These are phyloP conservation scores for Minunthozetes semirufus DNA, from an alignment of 2,888 invertebrate genomes.

Conservation along the genomic window DNA sequence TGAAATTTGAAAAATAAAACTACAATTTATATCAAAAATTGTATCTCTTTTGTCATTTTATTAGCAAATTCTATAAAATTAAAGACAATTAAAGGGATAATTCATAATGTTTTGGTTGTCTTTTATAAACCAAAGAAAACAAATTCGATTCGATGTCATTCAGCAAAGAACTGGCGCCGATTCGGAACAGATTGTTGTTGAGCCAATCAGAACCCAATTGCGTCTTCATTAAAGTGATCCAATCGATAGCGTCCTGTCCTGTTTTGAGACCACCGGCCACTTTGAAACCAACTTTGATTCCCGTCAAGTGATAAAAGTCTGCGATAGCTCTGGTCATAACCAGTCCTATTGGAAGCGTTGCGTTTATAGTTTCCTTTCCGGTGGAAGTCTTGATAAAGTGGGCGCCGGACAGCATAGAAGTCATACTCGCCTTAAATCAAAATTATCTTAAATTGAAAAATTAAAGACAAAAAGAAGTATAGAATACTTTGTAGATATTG, in stretches of 20 bases:
- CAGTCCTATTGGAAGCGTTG: slow-evolving; percentile 79
- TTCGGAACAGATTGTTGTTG: slow-evolving; percentile 67
- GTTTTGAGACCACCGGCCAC: slow-evolving; percentile 94
- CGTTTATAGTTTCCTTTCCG: slow-evolving; percentile 84
- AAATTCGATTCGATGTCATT: slow-evolving; percentile 59
- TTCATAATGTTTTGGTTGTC: slow-evolving; percentile 29
- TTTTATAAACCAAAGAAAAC: slow-evolving; percentile 23
- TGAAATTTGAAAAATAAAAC: too few relatives aligned
- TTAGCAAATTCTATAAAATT: not conserved
- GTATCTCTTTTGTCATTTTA: too few relatives aligned
- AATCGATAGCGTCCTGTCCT: slow-evolving; percentile 72
- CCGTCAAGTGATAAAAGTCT: slow-evolving; percentile 64
- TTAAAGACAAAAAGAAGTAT: slow-evolving; percentile 54
- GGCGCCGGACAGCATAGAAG: slow-evolving; percentile 57
- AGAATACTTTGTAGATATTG: slow-evolving; percentile 67
- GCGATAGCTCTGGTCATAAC: slow-evolving; percentile 91
- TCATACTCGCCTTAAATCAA: slow-evolving; percentile 33
- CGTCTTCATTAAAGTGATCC: slow-evolving; percentile 74
- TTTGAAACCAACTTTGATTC: slow-evolving; percentile 71
- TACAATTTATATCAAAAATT: too few relatives aligned
- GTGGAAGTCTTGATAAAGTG: slow-evolving; percentile 99
- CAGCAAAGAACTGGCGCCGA: slow-evolving; percentile 88
- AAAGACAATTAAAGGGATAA: slow-evolving; percentile 10
- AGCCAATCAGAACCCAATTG: slow-evolving; percentile 84
- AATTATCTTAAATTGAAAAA: not conserved